These are phyloP conservation scores for Drosophila parvula DNA, from an alignment of 1,140 invertebrate genomes.

Conservation along the genomic window DNA sequence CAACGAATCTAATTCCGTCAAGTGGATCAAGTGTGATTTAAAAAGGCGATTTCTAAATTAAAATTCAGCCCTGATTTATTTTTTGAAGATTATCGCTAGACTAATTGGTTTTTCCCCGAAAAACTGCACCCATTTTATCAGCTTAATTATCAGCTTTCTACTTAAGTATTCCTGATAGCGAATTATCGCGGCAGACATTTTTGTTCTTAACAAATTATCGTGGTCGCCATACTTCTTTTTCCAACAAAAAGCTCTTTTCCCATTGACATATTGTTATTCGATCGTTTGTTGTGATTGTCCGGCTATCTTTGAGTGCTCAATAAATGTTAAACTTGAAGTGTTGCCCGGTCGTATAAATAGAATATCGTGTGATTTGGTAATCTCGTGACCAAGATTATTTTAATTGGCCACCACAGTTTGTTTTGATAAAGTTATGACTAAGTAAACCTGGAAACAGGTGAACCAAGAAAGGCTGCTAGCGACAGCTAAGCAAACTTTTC, in stretches of 20 bases:
- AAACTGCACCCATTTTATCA: not conserved
- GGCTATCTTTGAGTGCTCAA: conserved; percentile 8
- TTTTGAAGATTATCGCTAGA: not conserved
- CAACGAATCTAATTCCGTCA: too few species aligned
- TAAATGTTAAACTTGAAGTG: conserved; percentile 15
- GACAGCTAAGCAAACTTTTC: not conserved
- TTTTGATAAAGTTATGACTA: conserved; percentile 7
- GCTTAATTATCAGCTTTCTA: conserved; percentile 3
- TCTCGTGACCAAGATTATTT: conserved; percentile 18
- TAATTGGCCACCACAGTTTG: not conserved
- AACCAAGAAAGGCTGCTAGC: not conserved
- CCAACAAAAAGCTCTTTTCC: not conserved
- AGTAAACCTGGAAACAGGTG: conserved; percentile 2
- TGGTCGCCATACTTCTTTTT: conserved; percentile 1
- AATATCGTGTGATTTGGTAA: not conserved
- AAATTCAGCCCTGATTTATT: not conserved
- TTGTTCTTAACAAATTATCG: conserved; percentile 4
- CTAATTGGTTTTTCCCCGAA: conserved; percentile 6
- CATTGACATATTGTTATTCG: conserved; percentile 5
- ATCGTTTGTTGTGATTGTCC: not conserved
- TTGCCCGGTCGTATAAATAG: not conserved
- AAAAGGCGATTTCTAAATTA: conserved; percentile 12
- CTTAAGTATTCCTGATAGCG: conserved; percentile 1
- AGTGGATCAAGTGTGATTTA: conserved; percentile 3
- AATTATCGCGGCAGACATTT: not conserved